Evolutionary conservation across 2,888 invertebrate genomes (phyloP), one percentile per base, ranked within the genome.

Genomic region (Poecilobothrus nobilitatus): DNA sequence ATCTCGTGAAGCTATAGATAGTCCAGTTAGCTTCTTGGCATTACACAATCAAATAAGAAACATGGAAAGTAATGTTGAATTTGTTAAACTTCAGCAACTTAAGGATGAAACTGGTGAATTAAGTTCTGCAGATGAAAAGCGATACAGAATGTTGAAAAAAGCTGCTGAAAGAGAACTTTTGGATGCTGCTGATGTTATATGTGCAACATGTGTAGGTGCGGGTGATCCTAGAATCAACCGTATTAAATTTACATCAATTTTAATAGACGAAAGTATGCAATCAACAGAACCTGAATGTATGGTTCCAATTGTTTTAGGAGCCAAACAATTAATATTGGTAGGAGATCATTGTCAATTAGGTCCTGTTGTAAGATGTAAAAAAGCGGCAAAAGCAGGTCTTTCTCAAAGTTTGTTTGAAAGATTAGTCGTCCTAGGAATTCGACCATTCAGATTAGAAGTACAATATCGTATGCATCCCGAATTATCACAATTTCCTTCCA

Each of bases 401-500:
- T 95, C 95, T 0, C 98, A 98, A 81, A 97, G 97, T 67, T 85
- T 99, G 71, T 99, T 99, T 81, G 99, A 99, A 80, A 87, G 99
- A 7, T 85, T 99, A 1, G 98, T 99, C 0, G 96, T 99, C 0
- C 86, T 99, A 8, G 98, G 98, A 10, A 98, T 97, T 75, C 87
- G 97, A 34, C 99, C 99, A 0, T 96, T 98, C 82, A 89, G 98
- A 0, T 86, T 99, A 63, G 97, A 98, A 81, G 95, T 96, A 0
- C 99, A 99, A 79, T 99, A 99, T 81, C 90, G 99, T 67, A 99
- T 99, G 99, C 99, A 99, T 79, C 99, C 99, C 0, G 95, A 96
- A 76, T 84, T 99, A 10, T 95, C 96, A 0, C 89, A 95, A 70
- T 99, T 99, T 80, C 99, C 99, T 0, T 98, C 97, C 0, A 98